Conservation (phyloP, 2,113 vertebrate genomes). For the Sebastes schlegelii region DNA sequence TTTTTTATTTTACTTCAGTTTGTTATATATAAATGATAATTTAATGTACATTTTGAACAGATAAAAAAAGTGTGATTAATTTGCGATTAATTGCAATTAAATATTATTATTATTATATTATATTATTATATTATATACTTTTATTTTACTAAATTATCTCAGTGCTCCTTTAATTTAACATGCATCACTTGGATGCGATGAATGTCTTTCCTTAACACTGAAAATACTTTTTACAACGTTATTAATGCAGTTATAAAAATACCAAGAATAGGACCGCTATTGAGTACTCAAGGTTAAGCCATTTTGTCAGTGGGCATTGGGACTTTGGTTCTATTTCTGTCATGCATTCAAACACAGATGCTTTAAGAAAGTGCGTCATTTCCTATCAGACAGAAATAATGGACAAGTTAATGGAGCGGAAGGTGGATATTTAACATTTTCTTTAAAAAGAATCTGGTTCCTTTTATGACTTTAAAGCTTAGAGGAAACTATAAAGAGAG, state of each 20-base stretch:
- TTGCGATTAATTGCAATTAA: too few species aligned
- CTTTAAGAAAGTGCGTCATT: slow-evolving; percentile 10
- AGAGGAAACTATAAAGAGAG: neutral
- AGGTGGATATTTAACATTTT: slow-evolving; percentile 5
- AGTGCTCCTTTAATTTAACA: too few species aligned
- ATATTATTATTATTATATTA: too few species aligned
- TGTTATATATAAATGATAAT: neutral
- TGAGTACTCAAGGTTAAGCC: neutral
- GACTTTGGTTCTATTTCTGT: slow-evolving; percentile 22
- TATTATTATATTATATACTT: too few species aligned
- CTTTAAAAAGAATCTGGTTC: neutral
- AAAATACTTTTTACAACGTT: neutral
- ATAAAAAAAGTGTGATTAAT: too few species aligned
- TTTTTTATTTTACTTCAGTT: too few species aligned
- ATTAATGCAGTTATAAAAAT: neutral
- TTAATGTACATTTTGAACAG: too few species aligned
- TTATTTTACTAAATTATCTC: neutral
- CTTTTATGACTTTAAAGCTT: neutral
- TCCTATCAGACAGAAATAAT: slow-evolving; percentile 11
- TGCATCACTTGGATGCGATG: neutral
- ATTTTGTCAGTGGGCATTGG: neutral
- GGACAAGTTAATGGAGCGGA: slow-evolving; percentile 16
- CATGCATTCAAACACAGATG: neutral
- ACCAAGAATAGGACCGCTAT: neutral
- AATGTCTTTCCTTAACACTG: neutral